Evolutionary conservation across 2,888 invertebrate species (phyloP), one percentile per base, ranked within the genome.

Genomic region (Cryptocephalus primarius): DNA sequence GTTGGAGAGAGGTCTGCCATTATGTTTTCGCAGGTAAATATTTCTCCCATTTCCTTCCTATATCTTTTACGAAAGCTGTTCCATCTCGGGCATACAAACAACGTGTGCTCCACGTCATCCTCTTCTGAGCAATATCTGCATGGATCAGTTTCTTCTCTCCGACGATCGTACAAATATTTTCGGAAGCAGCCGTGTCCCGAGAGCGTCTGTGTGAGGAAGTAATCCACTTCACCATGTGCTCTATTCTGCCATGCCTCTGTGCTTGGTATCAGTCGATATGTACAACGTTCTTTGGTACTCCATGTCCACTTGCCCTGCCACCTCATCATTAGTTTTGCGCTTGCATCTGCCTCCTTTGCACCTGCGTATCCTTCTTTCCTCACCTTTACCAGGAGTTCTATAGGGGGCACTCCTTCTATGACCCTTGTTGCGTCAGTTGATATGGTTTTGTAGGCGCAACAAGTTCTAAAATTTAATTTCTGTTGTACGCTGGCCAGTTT

Each of bases 191-290:
- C 41, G 1, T 46, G 46, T 0, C 38, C 45, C 8, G 45, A 34
- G 6, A 49, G 39, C 11, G 45, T 40, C 33, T 45, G 45, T 32
- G 43, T 45, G n/a, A 46, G 39, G 39, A 31, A 41, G 32, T 51
- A 48, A 32, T 46, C 41, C 4, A 44, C 36, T 9, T 39, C 22
- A 9, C 40, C 39, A 14, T 38, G 33, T 14, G 33, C 8, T 39
- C 50, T 42, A 8, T 14, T 38, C 9, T 42, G 8, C 55, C 54
- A 54, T 9, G 14, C 9, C 12, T 32, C 33, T 9, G 48, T 45
- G 8, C 46, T 13, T 4, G 44, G 47, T 9, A 53, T 45, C n/a
- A 53, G 40, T 22, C 22, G 32, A 4, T 34, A 9, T 10, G 44
- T 48, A 47, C 48, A 50, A n/a, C n/a, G 22, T 13, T 43, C 43